phyloP scores from a whole-genome alignment of 1,140 invertebrate species.

The Teleogryllus occipitalis region DNA sequence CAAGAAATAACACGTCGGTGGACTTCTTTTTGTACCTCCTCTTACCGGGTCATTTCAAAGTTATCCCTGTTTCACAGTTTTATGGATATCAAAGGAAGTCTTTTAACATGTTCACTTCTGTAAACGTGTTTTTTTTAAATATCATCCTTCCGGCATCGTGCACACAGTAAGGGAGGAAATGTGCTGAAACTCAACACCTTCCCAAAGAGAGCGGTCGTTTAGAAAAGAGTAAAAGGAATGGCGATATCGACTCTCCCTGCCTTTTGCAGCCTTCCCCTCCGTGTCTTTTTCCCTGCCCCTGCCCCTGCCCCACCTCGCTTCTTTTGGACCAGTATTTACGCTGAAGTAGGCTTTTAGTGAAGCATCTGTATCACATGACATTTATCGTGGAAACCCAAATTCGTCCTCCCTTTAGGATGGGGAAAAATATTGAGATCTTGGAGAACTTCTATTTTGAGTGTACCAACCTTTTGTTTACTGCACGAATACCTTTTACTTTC shows the following conservation, averaged over 20 bases:
- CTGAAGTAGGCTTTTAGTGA: constrained; percentile 4
- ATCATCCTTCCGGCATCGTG: not conserved
- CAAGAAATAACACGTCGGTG: too few relatives aligned
- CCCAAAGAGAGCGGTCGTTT: not conserved
- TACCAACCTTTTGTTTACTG: too few relatives aligned
- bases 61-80: not conserved
- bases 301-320: not conserved
- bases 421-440: not conserved
- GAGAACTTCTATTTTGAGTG: not conserved
- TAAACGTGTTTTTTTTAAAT: constrained; percentile 3
- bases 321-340: not conserved
- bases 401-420: not conserved
- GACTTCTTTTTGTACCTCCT: not conserved
- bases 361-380: not conserved
- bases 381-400: not conserved
- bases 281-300: not conserved
- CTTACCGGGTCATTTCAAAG: not conserved
- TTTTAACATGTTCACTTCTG: constrained; percentile 1
- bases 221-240: not conserved
- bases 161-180: not conserved
- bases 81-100: constrained; percentile 1
- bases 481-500: too few relatives aligned
- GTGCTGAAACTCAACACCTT: not conserved
- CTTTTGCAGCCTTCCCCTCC: not conserved
- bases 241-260: not conserved